Percentiles rank a stretch among this genome's conserved stretches.
phyloP scores from a whole-genome alignment of 2,113 vertebrate genomes.

The Chlorodrepanis virens region DNA sequence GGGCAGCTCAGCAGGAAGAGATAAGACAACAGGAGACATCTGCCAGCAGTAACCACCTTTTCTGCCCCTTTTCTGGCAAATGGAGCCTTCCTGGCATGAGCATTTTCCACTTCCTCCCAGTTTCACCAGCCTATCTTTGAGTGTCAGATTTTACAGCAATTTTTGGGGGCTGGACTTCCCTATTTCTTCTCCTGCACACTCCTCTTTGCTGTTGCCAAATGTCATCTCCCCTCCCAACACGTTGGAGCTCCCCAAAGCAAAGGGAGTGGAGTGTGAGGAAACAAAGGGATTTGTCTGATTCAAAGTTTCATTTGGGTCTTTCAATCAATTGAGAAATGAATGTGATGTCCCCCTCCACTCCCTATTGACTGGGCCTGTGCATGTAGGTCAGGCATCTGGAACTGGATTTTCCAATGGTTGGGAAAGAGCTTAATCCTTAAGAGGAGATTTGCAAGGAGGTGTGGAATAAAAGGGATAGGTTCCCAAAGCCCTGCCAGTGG shows the following conservation, averaged over 20 bases:
- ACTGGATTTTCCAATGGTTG: conserved; percentile 12
- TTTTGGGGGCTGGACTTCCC: conserved; percentile 20
- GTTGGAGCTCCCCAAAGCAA: neutral
- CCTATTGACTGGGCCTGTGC: neutral
- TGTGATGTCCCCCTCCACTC: neutral
- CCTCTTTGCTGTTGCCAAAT: neutral
- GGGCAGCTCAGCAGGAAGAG: neutral
- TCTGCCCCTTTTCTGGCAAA: neutral
- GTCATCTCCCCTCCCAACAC: conserved; percentile 2
- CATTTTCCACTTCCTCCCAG: neutral
- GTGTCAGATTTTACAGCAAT: conserved; percentile 15
- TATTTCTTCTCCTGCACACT: neutral
- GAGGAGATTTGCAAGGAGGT: neutral
- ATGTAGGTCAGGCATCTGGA: neutral
- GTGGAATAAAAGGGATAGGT: neutral
- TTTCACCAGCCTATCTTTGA: neutral
- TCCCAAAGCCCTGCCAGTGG: neutral
- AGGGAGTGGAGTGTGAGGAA: conserved; percentile 30
- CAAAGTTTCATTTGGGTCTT: conserved; percentile 10
- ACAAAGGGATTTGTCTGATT: conserved; percentile 30
- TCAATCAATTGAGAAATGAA: conserved; percentile 31
- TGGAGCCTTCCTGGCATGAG: neutral
- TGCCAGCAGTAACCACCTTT: neutral
- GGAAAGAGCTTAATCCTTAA: conserved; percentile 17
- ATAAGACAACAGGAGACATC: neutral